phyloP scores from a whole-genome alignment of 2,113 vertebrate genomes.

The Casuarius casuarius region DNA sequence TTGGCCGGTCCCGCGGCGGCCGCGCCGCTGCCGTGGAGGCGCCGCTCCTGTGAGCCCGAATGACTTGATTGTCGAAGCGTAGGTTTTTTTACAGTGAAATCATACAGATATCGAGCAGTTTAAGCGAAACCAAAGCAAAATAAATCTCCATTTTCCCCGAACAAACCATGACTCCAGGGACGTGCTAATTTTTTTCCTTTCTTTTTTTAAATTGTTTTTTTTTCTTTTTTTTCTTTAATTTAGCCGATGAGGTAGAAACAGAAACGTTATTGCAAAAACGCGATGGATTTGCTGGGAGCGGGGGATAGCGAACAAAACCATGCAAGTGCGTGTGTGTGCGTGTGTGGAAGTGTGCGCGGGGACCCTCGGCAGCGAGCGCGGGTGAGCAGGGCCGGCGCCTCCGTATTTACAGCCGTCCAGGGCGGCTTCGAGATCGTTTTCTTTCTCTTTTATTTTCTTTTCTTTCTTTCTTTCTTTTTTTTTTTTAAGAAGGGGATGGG shows the following conservation, averaged over 20 bases:
- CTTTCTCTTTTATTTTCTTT: slow-evolving; percentile 31
- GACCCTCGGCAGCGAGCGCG: neutral
- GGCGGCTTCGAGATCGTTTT: neutral
- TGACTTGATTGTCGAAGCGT: slow-evolving; percentile 90
- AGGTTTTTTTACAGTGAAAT: slow-evolving; percentile 78
- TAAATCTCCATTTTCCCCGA: slow-evolving; percentile 34
- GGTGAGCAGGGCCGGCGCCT: neutral
- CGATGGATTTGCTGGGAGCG: slow-evolving; percentile 29
- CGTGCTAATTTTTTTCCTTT: slow-evolving; percentile 26
- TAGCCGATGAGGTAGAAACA: slow-evolving; percentile 91
- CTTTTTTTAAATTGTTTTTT: neutral
- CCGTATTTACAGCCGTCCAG: neutral
- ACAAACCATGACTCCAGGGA: slow-evolving; percentile 68
- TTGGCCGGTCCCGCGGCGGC: neutral
- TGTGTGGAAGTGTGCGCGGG: neutral
- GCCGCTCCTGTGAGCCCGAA: slow-evolving; percentile 48
- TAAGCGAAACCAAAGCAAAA: slow-evolving; percentile 31
- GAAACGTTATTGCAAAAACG: slow-evolving; percentile 84
- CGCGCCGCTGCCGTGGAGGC: neutral
- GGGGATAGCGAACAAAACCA: slow-evolving; percentile 76
- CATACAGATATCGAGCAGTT: slow-evolving; percentile 35
- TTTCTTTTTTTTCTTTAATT: neutral
- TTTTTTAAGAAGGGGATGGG: neutral
- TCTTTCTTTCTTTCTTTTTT: neutral
- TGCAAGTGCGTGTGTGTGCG: slow-evolving; percentile 58